Evolutionary conservation across 2,113 vertebrate species (phyloP).

Genomic region (Lontra canadensis): DNA sequence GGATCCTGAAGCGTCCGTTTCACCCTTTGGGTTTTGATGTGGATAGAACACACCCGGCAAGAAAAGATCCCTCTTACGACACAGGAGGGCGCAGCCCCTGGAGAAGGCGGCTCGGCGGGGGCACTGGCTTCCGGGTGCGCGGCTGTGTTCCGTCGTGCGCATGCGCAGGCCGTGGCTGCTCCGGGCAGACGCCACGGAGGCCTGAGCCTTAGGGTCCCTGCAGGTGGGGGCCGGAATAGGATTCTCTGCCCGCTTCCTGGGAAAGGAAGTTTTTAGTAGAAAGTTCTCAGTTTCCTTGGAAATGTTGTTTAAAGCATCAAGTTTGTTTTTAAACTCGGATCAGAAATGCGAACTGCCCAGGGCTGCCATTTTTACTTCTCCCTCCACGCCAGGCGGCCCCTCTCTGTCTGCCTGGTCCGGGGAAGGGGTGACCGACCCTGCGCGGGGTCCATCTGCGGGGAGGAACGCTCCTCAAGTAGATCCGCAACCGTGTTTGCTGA

Average conservation of each 20-base stretch:
- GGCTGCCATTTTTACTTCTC: background rate
- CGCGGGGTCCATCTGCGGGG: background rate
- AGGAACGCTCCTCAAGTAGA: background rate
- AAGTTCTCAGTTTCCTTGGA: background rate
- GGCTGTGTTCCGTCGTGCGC: background rate
- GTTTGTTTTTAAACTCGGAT: background rate
- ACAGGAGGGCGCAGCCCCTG: accelerated
- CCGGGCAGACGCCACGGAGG: background rate
- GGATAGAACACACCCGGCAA: background rate
- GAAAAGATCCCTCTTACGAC: background rate
- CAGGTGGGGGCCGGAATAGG: accelerated
- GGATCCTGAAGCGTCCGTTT: background rate
- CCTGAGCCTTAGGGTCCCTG: background rate
- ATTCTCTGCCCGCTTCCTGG: background rate
- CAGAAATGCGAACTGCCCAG: background rate
- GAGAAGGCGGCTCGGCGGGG: background rate
- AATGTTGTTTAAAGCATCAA: background rate
- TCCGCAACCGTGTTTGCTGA: background rate
- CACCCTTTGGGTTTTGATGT: background rate
- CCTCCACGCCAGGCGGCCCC: too few relatives aligned
- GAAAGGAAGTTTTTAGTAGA: background rate
- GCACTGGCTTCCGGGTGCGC: too few relatives aligned
- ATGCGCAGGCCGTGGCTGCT: background rate
- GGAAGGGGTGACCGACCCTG: background rate
- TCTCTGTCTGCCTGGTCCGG: accelerated